Conservation (phyloP, 1,140 invertebrate species). For the Brachionus rubens region DNA sequence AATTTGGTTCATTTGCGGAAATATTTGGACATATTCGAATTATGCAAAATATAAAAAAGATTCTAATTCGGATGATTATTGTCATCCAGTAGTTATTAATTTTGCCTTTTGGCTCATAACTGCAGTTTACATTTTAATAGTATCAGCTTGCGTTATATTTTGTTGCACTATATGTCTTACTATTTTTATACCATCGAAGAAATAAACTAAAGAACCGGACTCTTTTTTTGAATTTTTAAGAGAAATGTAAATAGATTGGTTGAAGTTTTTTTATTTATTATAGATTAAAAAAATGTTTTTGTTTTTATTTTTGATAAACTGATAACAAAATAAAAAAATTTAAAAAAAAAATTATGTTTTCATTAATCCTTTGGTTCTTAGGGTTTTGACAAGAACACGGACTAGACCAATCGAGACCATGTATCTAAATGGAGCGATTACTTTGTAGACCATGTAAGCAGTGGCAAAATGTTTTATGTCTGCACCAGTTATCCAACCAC, state of each 20-base stretch:
- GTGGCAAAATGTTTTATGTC: slow-evolving; percentile 44
- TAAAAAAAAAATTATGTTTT: not conserved
- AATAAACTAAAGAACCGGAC: not conserved
- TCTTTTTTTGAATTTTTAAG: not conserved
- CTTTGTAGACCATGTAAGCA: slow-evolving; percentile 46
- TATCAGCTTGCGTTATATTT: slow-evolving; percentile 23
- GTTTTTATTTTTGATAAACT: not conserved
- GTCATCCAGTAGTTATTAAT: not conserved
- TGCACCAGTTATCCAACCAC: slow-evolving; percentile 28
- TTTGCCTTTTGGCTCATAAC: slow-evolving; percentile 40
- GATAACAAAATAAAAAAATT: not conserved
- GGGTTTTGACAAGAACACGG: slow-evolving; percentile 2
- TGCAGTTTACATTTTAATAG: not conserved
- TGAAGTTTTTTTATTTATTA: too few species aligned
- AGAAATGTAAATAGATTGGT: too few species aligned
- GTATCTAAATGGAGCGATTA: slow-evolving; percentile 42
- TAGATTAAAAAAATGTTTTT: too few species aligned
- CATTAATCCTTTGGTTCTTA: slow-evolving; percentile 14
- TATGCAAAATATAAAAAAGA: not conserved
- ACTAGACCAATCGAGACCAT: slow-evolving; percentile 45
- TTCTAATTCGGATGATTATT: not conserved
- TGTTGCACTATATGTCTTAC: slow-evolving; percentile 38
- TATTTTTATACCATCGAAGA: slow-evolving; percentile 13
- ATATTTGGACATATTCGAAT: slow-evolving; percentile 21
- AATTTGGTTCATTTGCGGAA: slow-evolving; percentile 41